Conservation (phyloP, 2,797 vertebrate genomes). For the Rhinoraja longicauda region DNA sequence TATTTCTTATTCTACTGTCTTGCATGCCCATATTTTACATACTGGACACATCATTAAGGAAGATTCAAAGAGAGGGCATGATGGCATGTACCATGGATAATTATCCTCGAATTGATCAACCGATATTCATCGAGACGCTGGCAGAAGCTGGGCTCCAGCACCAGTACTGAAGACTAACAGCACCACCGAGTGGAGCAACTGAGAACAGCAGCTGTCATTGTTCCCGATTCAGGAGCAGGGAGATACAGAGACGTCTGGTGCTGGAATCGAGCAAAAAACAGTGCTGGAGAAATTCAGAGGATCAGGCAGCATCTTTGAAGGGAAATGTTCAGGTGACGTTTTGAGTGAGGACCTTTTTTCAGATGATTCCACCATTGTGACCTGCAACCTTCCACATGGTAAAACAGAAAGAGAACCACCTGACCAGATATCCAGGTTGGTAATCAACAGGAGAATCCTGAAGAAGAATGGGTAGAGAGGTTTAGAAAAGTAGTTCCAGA, state of each 20-base stretch:
- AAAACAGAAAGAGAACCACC: background rate
- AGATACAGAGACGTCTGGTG: too few species aligned
- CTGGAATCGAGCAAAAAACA: too few species aligned
- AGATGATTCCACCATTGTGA: too few species aligned
- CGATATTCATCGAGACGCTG: too few species aligned
- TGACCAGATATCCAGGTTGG: background rate
- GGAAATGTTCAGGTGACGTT: too few species aligned
- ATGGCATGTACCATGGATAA: background rate
- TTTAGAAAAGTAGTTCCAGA: background rate
- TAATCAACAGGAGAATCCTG: background rate
- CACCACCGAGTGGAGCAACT: background rate
- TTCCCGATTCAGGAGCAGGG: background rate
- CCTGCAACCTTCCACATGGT: too few species aligned
- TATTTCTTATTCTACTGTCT: background rate
- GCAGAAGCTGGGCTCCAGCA: background rate
- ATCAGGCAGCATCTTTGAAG: too few species aligned
- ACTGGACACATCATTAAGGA: background rate
- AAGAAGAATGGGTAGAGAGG: background rate
- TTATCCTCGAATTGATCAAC: background rate
- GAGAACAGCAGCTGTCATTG: background rate
- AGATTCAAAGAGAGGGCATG: background rate
- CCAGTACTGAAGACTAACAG: conserved; percentile 3
- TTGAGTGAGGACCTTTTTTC: too few species aligned
- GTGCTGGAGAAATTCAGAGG: too few species aligned
- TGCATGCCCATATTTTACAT: background rate